These are phyloP conservation scores for Ictalurus furcatus DNA, from an alignment of 2,113 vertebrate genomes.

Conservation along the genomic window DNA sequence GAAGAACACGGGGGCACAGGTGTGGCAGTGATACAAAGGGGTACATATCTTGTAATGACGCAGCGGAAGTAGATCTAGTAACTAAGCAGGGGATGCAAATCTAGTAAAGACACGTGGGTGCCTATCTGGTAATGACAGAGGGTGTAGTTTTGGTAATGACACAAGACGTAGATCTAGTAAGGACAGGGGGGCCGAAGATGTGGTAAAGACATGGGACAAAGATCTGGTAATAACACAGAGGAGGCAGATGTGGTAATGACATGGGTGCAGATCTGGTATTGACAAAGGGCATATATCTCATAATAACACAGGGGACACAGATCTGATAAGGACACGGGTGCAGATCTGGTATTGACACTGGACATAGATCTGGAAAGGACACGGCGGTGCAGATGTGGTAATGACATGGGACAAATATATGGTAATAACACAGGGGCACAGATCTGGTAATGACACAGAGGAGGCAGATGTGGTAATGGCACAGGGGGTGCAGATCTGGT, in stretches of 20 bases:
- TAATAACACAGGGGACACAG: not conserved
- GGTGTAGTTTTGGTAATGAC: not conserved
- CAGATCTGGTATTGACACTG: not conserved
- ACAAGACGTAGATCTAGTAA: not conserved
- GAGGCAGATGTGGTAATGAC: not conserved
- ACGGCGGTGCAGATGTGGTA: no score
- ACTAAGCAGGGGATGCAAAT: not conserved
- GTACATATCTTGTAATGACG: not conserved
- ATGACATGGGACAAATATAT: not conserved
- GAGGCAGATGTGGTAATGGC: no score
- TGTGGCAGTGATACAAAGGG: not conserved
- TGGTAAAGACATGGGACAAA: not conserved
- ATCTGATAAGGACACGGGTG: not conserved
- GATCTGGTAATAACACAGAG: not conserved
- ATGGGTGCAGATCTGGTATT: not conserved
- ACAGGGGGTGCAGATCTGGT: not conserved
- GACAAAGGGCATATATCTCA: not conserved
- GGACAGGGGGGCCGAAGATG: not conserved
- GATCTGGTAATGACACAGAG: no score
- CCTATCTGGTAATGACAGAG: not conserved
- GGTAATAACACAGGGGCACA: not conserved
- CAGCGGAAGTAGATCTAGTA: not conserved
- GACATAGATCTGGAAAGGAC: not conserved
- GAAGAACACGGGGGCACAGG: not conserved
- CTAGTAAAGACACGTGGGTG: not conserved